These are phyloP conservation scores for Scaptomyza graminum DNA, from an alignment of 1,140 invertebrate species.

Conservation along the genomic window DNA sequence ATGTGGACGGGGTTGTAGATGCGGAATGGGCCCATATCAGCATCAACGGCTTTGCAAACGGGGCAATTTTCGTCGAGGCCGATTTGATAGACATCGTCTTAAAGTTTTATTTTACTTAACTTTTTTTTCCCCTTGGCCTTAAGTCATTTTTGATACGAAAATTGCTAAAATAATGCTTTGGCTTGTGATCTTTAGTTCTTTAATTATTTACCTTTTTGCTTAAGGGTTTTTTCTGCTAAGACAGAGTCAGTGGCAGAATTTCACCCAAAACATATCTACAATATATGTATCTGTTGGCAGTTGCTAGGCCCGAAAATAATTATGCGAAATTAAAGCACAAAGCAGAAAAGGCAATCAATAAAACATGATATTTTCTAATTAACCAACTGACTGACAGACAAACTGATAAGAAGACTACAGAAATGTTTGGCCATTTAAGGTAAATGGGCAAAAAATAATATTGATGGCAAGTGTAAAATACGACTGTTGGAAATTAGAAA, in stretches of 20 bases:
- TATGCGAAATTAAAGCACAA: background rate
- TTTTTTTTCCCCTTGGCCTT: conserved; percentile 33
- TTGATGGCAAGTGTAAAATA: conserved; percentile 50
- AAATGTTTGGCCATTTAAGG: background rate
- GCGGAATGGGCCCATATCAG: conserved; percentile 3
- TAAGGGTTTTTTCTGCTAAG: conserved; percentile 64
- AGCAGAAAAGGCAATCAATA: background rate
- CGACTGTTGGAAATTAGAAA: conserved; percentile 14
- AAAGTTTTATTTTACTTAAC: conserved; percentile 30
- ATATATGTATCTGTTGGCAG: background rate
- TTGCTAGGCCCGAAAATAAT: background rate
- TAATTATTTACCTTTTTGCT: conserved; percentile 25
- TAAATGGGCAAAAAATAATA: conserved; percentile 15
- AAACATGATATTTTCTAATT: background rate
- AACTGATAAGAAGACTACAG: background rate
- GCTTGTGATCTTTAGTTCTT: conserved; percentile 3
- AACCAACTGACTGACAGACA: background rate
- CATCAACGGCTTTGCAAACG: conserved; percentile 11
- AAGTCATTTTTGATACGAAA: conserved; percentile 65
- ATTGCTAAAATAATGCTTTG: conserved; percentile 61
- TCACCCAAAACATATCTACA: background rate
- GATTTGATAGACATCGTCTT: conserved; percentile 12
- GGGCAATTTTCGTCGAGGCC: conserved; percentile 21
- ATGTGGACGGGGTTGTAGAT: conserved; percentile 1
- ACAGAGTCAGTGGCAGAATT: conserved; percentile 47